These are phyloP conservation scores for Capromys pilorides DNA, from an alignment of 2,797 vertebrate species.

Conservation along the genomic window DNA sequence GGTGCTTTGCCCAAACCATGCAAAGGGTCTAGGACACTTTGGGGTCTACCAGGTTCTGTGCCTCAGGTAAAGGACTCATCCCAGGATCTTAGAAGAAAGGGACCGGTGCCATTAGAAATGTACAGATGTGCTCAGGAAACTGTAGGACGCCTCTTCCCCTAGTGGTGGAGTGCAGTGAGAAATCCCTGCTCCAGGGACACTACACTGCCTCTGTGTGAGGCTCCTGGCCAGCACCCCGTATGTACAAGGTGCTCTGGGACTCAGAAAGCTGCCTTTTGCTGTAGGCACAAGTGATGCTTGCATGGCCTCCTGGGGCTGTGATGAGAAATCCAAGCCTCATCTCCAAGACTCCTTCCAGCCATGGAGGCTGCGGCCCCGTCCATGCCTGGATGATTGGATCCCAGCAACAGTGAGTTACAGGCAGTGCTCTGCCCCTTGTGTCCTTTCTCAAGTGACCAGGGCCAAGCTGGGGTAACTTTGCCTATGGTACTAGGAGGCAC, in stretches of 20 bases:
- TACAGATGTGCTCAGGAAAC: background rate
- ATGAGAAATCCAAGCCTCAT: no score
- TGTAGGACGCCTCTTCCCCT: rapidly evolving
- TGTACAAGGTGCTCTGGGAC: background rate
- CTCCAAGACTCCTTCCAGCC: background rate
- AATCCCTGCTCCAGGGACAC: no score
- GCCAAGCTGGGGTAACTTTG: rapidly evolving
- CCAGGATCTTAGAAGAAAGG: background rate
- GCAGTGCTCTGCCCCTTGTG: rapidly evolving
- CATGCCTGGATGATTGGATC: background rate
- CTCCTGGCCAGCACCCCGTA: background rate
- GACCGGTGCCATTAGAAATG: rapidly evolving
- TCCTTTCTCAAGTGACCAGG: background rate
- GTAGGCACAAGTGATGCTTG: no score
- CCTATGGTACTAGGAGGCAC: background rate
- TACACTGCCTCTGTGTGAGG: no score
- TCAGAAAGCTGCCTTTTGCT: rapidly evolving
- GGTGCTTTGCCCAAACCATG: rapidly evolving
- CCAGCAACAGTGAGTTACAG: background rate
- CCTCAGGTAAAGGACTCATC: background rate
- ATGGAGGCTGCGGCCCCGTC: background rate
- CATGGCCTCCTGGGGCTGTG: background rate
- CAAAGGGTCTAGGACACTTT: rapidly evolving
- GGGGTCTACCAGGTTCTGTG: rapidly evolving
- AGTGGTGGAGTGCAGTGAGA: rapidly evolving